Base-by-base conservation (phyloP, 2,113 vertebrate genomes). In the Xiphorhynchus elegans region DNA sequence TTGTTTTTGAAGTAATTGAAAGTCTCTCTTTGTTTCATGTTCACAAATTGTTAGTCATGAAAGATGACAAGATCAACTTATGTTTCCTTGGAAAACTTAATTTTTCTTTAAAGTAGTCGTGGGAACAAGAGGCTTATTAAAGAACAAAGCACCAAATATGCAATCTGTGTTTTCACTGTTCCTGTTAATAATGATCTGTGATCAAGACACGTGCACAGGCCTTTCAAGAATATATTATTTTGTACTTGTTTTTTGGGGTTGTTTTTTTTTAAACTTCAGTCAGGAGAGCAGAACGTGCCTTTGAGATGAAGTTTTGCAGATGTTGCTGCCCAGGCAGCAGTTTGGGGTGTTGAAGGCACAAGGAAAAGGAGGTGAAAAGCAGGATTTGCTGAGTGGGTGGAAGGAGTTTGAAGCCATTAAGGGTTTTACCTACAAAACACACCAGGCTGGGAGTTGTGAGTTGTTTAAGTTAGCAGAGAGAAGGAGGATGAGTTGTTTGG, bases 11-110 rank as follows among this genome's bases (percentile, higher is more conserved):
- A 97, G 96, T 97, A 91, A 94, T 92, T 97, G 97, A 96, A 96
- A 97, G 96, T 96, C 97, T 96, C 95, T 96, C 95, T 96, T 93
- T 95, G 96, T 97, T 97, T 97, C 95, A 97, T 97, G 97, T 97
- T 97, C 97, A 95, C 95, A 97, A 97, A 96, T 93, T 93, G 96
- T 95, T 96, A 95, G 96, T 96, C 96, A 91, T 93, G 95, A 95
- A 96, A 96, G 96, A 96, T 97, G 97, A 97, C 96, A 97, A 96
- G 97, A 97, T 97, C 96, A 97, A 91, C 89, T 89, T 94, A 93
- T 88, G 92, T 97, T 97, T 97, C 96, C 90, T 87, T 93, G 95
- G 95, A 93, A 96, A 97, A 96, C 95, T 96, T 95, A 93, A 87
- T 96, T 95, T 95, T 96, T 72, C 97, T 97, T 97, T 97, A 96